These are phyloP conservation scores for Bettongia penicillata DNA, from an alignment of 2,113 vertebrate genomes.

Conservation along the genomic window DNA sequence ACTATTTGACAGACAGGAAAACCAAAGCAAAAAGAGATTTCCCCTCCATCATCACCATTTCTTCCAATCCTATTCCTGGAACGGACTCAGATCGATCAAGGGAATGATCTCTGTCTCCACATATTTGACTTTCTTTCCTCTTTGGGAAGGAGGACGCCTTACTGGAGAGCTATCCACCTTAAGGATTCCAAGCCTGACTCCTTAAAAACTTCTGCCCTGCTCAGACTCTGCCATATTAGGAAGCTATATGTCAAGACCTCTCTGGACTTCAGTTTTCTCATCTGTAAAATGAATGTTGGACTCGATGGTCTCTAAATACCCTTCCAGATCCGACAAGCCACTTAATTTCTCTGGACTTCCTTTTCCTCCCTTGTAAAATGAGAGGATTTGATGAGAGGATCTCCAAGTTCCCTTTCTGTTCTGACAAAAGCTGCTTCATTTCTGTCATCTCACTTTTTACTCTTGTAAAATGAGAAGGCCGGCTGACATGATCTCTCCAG, in stretches of 20 bases:
- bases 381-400: background rate
- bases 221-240: background rate
- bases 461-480: background rate
- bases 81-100: background rate
- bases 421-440: background rate
- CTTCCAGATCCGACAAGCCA: background rate
- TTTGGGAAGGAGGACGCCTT: background rate
- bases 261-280: background rate
- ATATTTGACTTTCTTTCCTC: background rate
- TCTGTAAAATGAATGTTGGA: background rate
- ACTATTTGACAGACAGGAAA: background rate
- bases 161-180: background rate
- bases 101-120: background rate
- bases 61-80: background rate
- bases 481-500: background rate
- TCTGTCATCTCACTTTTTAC: background rate
- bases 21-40: background rate
- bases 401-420: background rate
- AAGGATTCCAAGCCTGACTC: background rate
- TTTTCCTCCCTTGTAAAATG: background rate
- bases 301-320: background rate
- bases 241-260: background rate
- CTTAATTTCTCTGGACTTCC: background rate
- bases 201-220: background rate
- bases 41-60: background rate